These are phyloP conservation scores for Drosophila setosimentum DNA, from an alignment of 2,888 invertebrate species.

Conservation along the genomic window DNA sequence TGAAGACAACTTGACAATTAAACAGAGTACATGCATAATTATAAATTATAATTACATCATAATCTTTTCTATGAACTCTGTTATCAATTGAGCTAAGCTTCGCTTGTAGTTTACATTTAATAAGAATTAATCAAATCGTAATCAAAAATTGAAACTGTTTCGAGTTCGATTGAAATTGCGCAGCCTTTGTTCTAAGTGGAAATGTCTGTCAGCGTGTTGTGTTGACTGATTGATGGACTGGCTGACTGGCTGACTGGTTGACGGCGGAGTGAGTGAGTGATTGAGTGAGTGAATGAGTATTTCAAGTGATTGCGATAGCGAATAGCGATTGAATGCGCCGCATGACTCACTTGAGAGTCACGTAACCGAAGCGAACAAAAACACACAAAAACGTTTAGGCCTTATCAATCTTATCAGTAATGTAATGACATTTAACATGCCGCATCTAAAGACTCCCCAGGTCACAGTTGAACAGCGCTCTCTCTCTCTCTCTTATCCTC, in stretches of 20 bases:
- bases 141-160: conserved; percentile 6
- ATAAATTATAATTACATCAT: neutral
- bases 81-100: neutral
- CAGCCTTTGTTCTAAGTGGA: conserved; percentile 63
- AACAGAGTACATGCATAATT: neutral
- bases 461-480: conserved; percentile 5
- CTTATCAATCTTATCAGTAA: conserved; percentile 77
- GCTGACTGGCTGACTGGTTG: conserved; percentile 16
- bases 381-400: conserved; percentile 59
- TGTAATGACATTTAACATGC: conserved; percentile 79
- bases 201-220: conserved; percentile 68
- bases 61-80: neutral
- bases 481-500: neutral
- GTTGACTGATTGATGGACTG: conserved; percentile 50
- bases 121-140: neutral
- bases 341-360: conserved; percentile 62
- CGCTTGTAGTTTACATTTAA: neutral
- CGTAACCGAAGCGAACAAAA: conserved; percentile 18
- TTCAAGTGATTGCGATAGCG: conserved; percentile 54
- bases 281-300: conserved; percentile 36
- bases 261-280: conserved; percentile 29
- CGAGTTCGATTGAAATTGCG: conserved; percentile 10
- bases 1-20: neutral
- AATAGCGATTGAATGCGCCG: conserved; percentile 19
- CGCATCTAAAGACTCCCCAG: conserved; percentile 56